Conservation (phyloP, 1,140 invertebrate species). For the Megathymus violae region DNA sequence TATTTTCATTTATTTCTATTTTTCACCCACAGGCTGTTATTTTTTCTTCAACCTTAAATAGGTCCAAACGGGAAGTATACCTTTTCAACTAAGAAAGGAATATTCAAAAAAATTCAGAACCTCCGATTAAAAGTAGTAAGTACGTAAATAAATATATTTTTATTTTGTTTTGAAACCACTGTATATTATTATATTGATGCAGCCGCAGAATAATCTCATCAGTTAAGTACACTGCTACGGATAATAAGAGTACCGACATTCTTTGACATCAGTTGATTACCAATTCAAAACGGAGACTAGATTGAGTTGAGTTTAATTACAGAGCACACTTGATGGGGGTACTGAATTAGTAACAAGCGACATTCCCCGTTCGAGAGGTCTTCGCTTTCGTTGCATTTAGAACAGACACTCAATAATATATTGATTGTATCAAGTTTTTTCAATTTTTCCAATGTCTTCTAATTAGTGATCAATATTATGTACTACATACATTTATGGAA, state of each 20-base stretch:
- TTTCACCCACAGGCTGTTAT: too few relatives aligned
- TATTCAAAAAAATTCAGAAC: too few relatives aligned
- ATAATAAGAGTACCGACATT: conserved; percentile 38
- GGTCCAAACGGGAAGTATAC: too few relatives aligned
- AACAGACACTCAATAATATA: conserved; percentile 26
- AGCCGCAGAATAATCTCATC: conserved; percentile 19
- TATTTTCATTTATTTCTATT: too few relatives aligned
- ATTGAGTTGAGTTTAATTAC: conserved; percentile 73
- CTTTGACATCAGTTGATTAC: conserved; percentile 79
- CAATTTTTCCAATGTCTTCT: conserved; percentile 14
- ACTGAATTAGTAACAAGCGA: conserved; percentile 29
- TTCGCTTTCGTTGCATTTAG: conserved; percentile 30
- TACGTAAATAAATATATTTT: too few relatives aligned
- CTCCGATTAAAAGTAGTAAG: too few relatives aligned
- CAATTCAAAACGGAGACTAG: conserved; percentile 69
- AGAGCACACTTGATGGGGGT: conserved; percentile 42
- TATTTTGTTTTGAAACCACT: too few relatives aligned
- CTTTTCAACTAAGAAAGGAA: too few relatives aligned
- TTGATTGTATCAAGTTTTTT: conserved; percentile 26
- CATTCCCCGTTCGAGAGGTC: conserved; percentile 29
- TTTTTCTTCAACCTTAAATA: too few relatives aligned
- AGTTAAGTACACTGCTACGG: conserved; percentile 8
- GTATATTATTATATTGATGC: too few relatives aligned
- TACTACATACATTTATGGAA: too few relatives aligned
- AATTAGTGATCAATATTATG: conserved; percentile 27